Evolutionary conservation across 2,888 invertebrate species (phyloP), one percentile per base, ranked within the genome.

Genomic region (Drosophila hamatofila): DNA sequence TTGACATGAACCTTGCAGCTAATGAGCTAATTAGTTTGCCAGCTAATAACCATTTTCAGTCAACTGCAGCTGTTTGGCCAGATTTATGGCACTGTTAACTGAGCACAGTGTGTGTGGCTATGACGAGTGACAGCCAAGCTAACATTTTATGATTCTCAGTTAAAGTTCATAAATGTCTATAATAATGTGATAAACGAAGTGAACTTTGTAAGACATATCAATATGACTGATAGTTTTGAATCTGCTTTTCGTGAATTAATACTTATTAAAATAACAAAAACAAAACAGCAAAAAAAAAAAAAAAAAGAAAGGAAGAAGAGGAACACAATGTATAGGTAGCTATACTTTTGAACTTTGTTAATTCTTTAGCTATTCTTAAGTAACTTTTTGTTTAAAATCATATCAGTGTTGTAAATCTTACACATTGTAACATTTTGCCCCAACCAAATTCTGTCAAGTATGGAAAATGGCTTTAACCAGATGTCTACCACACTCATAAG

Each of bases 11-110:
- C 16, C 23, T 56, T 57, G 41, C 25, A 51, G 44, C 69, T 75
- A 78, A 72, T 64, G 49, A 75, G 78, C 65, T 71, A 78, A 63
- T 81, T 81, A 66, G 52, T 30, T 54, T 67, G 58, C 41, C 63
- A 74, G 57, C 51, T 74, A 61, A 67, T 58, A 57, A 54, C n/a
- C 23, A 42, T 25, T 59, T 66, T 49, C 30, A 23, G 7, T 39
- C 18, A 37, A 35, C 35, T 64, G 55, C 72, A 51, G 41, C 16
- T 51, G 78, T 64, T 64, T 58, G 60, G 30, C 14, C 42, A 48
- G 69, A 68, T 78, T 76, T 76, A 74, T 78, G 61, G n/a, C n/a
- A 41, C 12, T 74, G 69, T 56, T 64, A 78, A 54, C 25, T 60
- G 44, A 30, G 55, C 55, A n/a, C 51, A 18, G 35, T 42, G 18